Percentiles rank a stretch among this genome's conserved stretches.
phyloP scores from a whole-genome alignment of 2,888 invertebrate genomes.

The Drosophila leonis region DNA sequence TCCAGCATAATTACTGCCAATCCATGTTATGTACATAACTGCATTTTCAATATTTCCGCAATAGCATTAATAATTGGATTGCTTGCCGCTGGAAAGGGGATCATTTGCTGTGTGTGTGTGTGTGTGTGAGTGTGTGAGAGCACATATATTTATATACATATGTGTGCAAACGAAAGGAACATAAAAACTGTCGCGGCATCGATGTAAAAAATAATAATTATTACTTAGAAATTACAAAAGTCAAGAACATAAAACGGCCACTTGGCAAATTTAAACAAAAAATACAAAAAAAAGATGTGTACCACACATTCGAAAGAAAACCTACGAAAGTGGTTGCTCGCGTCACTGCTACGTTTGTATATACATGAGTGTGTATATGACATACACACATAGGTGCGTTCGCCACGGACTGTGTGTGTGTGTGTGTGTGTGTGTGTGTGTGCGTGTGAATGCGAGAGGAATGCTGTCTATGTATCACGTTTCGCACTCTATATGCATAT shows the following conservation, averaged over 20 bases:
- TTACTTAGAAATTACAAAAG: constrained; percentile 12
- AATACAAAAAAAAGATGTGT: constrained; percentile 47
- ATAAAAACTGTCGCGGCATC: constrained; percentile 39
- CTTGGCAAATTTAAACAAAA: constrained; percentile 28
- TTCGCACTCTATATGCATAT: constrained; percentile 61
- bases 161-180: constrained; percentile 34
- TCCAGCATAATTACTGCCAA: constrained; percentile 28
- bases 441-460: constrained; percentile 71
- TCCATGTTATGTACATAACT: constrained; percentile 25
- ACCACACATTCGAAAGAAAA: constrained; percentile 66
- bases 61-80: constrained; percentile 54
- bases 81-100: constrained; percentile 63
- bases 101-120: constrained; percentile 39
- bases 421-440: constrained; percentile 50
- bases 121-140: constrained; percentile 32
- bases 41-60: constrained; percentile 71
- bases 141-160: constrained; percentile 18
- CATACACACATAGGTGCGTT: constrained; percentile 46
- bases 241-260: constrained; percentile 22
- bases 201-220: constrained; percentile 14
- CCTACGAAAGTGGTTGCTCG: constrained; percentile 77
- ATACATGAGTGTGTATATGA: constrained; percentile 22
- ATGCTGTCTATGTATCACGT: constrained; percentile 77
- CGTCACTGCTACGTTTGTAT: constrained; percentile 60
- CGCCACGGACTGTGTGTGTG: constrained; percentile 30